These are phyloP conservation scores for Cosmopolites sordidus DNA, from an alignment of 2,888 invertebrate species.

Conservation along the genomic window DNA sequence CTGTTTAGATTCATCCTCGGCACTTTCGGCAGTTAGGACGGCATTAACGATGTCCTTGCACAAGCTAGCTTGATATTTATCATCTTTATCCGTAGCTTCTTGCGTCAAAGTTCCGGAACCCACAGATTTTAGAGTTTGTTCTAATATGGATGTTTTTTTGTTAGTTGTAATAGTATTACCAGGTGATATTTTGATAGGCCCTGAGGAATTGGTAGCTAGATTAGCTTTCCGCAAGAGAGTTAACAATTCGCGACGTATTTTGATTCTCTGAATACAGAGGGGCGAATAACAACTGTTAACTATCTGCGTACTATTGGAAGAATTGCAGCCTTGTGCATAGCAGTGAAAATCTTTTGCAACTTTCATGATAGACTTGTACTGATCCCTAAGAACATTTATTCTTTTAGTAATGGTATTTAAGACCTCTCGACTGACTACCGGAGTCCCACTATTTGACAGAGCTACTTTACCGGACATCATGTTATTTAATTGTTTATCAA, in stretches of 20 bases:
- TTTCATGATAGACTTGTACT: slow-evolving; percentile 65
- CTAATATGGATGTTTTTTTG: slow-evolving; percentile 61
- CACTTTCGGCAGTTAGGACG: slow-evolving; percentile 59
- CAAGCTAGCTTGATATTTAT: slow-evolving; percentile 52
- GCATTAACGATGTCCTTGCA: slow-evolving; percentile 60
- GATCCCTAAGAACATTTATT: slow-evolving; percentile 63
- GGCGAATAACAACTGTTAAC: slow-evolving; percentile 74
- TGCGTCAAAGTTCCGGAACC: slow-evolving; percentile 36
- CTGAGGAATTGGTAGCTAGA: slow-evolving; percentile 49
- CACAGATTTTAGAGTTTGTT: slow-evolving; percentile 64
- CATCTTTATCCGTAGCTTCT: slow-evolving; percentile 27
- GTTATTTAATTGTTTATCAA: slow-evolving; percentile 46
- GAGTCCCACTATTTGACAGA: slow-evolving; percentile 30
- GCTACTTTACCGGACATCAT: slow-evolving; percentile 47
- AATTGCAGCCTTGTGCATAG: slow-evolving; percentile 68
- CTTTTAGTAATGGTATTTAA: slow-evolving; percentile 60
- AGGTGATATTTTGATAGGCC: slow-evolving; percentile 50
- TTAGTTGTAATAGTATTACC: slow-evolving; percentile 31
- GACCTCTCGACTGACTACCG: slow-evolving; percentile 49
- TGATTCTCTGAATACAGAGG: slow-evolving; percentile 69
- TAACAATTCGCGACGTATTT: slow-evolving; percentile 65
- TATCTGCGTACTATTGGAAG: slow-evolving; percentile 49
- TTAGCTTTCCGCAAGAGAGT: slow-evolving; percentile 61
- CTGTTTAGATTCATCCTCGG: slow-evolving; percentile 49
- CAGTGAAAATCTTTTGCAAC: slow-evolving; percentile 70